These are phyloP conservation scores for Ips nitidus DNA, from an alignment of 1,140 invertebrate species.

Conservation along the genomic window DNA sequence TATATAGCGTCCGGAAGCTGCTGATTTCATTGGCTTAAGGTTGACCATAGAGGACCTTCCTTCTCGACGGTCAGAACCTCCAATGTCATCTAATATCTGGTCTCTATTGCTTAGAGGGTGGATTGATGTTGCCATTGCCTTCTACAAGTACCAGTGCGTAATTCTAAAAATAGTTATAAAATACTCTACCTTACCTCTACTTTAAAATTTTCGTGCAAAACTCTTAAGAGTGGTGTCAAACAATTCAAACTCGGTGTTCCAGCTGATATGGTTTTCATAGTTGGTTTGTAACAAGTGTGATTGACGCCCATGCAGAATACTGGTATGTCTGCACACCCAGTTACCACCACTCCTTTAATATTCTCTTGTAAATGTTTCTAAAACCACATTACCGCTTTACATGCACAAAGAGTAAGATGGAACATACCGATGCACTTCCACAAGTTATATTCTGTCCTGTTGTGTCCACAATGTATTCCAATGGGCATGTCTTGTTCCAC, in stretches of 20 bases:
- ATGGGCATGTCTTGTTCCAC: slow-evolving; percentile 24
- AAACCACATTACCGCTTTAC: too few species aligned
- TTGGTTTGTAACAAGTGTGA: slow-evolving; percentile 27
- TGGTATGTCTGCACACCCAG: slow-evolving; percentile 29
- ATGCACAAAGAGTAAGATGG: background rate
- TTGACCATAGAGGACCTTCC: slow-evolving; percentile 94
- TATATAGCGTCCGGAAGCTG: slow-evolving; percentile 97
- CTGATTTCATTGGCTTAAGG: slow-evolving; percentile 90
- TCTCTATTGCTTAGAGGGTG: slow-evolving; percentile 25
- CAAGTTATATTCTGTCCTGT: slow-evolving; percentile 31
- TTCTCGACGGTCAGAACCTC: slow-evolving; percentile 91
- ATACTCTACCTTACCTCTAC: slow-evolving; percentile 20
- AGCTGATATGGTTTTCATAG: slow-evolving; percentile 29
- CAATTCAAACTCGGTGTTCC: slow-evolving; percentile 28
- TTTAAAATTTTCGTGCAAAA: slow-evolving; percentile 32
- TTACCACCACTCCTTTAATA: slow-evolving; percentile 28
- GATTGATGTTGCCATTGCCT: slow-evolving; percentile 30
- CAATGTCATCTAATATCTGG: slow-evolving; percentile 68
- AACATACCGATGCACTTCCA: slow-evolving; percentile 24
- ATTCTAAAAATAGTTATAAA: background rate
- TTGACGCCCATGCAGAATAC: slow-evolving; percentile 33
- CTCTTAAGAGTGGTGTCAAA: slow-evolving; percentile 30
- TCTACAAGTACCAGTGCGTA: background rate
- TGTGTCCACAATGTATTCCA: slow-evolving; percentile 32
- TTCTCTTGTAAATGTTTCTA: slow-evolving; percentile 23